These are phyloP conservation scores for Atopsyche davidsoni DNA, from an alignment of 1,140 invertebrate genomes.

Conservation along the genomic window DNA sequence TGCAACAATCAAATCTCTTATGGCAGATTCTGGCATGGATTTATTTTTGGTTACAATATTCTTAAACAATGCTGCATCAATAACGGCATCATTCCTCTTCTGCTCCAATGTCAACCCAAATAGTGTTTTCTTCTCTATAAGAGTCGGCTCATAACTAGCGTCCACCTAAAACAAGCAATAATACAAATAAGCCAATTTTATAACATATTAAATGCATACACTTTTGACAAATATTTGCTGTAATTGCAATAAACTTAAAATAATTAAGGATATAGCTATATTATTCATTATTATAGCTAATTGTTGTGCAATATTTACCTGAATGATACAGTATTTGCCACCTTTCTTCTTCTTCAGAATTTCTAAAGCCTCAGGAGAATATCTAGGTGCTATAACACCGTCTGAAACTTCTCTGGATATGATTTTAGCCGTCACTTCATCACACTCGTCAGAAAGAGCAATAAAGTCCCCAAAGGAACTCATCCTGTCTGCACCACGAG, in stretches of 20 bases:
- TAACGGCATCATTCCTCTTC: constrained; percentile 82
- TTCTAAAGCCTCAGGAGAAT: constrained; percentile 73
- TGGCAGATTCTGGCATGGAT: constrained; percentile 64
- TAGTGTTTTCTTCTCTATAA: constrained; percentile 78
- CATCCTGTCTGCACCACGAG: constrained; percentile 96
- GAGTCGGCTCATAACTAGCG: constrained; percentile 71
- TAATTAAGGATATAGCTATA: not conserved
- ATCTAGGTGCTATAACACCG: constrained; percentile 93
- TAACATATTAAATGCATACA: constrained; percentile 2
- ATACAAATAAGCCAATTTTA: too few species aligned
- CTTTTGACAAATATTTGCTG: not conserved
- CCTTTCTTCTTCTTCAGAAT: constrained; percentile 95
- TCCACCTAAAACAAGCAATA: constrained; percentile 68
- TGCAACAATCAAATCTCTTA: constrained; percentile 90
- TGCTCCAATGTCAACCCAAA: constrained; percentile 93
- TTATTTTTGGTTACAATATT: constrained; percentile 78
- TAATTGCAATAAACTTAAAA: not conserved
- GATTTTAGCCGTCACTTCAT: constrained; percentile 74
- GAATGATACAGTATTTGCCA: constrained; percentile 86
- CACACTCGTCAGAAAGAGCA: constrained; percentile 88
- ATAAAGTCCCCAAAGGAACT: constrained; percentile 98
- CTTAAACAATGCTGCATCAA: constrained; percentile 70
- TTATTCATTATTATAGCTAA: not conserved
- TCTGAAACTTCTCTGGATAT: constrained; percentile 86
- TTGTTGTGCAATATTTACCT: constrained; percentile 42